phyloP scores from a whole-genome alignment of 1,140 invertebrate species.

The Aleiodes sp. region DNA sequence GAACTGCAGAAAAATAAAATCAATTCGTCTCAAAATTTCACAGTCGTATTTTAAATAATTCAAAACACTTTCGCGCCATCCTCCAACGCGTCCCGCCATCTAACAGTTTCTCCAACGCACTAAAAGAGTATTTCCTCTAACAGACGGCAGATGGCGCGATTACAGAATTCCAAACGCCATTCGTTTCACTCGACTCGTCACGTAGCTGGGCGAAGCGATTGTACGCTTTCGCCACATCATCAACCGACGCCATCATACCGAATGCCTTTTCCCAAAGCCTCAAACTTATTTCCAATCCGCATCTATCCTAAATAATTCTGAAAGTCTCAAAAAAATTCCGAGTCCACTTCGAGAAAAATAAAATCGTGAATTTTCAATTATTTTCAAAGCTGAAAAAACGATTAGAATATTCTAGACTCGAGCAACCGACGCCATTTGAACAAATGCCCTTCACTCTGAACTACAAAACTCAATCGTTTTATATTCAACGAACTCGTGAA shows the following conservation, averaged over 20 bases:
- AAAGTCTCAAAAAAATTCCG: background rate
- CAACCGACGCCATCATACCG: slow-evolving; percentile 58
- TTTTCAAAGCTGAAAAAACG: too few species aligned
- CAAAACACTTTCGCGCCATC: background rate
- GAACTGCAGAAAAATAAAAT: background rate
- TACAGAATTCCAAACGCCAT: slow-evolving; percentile 28
- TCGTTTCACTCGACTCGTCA: slow-evolving; percentile 33
- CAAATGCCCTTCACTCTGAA: too few species aligned
- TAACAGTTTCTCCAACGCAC: background rate
- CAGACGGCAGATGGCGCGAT: slow-evolving; percentile 46
- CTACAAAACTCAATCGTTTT: too few species aligned
- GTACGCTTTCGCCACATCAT: slow-evolving; percentile 51
- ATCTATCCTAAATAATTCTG: background rate
- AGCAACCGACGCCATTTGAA: too few species aligned
- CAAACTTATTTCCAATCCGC: background rate
- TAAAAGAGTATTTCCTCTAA: background rate
- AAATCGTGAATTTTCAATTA: too few species aligned
- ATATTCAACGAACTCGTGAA: too few species aligned
- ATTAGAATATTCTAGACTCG: too few species aligned
- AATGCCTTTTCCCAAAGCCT: background rate
- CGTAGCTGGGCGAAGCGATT: slow-evolving; percentile 34
- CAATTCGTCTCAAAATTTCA: background rate
- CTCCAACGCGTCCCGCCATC: slow-evolving; percentile 41
- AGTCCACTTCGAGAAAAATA: too few species aligned
- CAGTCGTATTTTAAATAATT: background rate